phyloP scores from a whole-genome alignment of 2,888 invertebrate genomes.

The Apodemia zela region DNA sequence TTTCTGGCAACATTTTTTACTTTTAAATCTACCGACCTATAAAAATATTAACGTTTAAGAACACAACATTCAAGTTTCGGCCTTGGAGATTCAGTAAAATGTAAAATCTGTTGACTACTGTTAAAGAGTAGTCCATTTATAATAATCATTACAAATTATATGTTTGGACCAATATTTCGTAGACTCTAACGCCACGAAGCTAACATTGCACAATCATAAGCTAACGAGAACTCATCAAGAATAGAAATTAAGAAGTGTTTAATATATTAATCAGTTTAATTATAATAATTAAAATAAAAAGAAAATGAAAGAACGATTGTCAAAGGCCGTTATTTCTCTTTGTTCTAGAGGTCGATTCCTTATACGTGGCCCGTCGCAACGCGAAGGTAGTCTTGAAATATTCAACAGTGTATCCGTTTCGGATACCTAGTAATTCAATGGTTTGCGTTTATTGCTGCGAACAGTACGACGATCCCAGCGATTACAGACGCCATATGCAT shows the following conservation, averaged over 20 bases:
- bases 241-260: slow-evolving; percentile 12
- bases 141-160: too few relatives aligned
- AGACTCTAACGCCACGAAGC: background rate
- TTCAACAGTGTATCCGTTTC: slow-evolving; percentile 60
- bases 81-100: too few relatives aligned
- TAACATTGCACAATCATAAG: background rate
- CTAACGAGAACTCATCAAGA: background rate
- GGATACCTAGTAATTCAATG: slow-evolving; percentile 51
- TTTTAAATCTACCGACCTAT: too few relatives aligned
- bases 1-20: too few relatives aligned
- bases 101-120: too few relatives aligned
- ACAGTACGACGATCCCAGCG: slow-evolving; percentile 43
- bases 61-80: too few relatives aligned
- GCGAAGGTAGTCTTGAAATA: slow-evolving; percentile 55
- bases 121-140: too few relatives aligned
- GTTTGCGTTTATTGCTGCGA: slow-evolving; percentile 60
- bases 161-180: background rate
- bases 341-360: slow-evolving; percentile 63
- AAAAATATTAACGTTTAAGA: too few relatives aligned
- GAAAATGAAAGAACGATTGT: slow-evolving; percentile 33
- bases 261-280: background rate
- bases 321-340: slow-evolving; percentile 47
- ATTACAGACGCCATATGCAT: slow-evolving; percentile 52
- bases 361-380: slow-evolving; percentile 56
- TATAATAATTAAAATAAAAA: slow-evolving; percentile 18